A percentile compares a stretch with the other conserved stretches of the same genome.
These are phyloP conservation scores for Trissoscelio sp. DNA, from an alignment of 2,888 invertebrate genomes.

Conservation along the genomic window DNA sequence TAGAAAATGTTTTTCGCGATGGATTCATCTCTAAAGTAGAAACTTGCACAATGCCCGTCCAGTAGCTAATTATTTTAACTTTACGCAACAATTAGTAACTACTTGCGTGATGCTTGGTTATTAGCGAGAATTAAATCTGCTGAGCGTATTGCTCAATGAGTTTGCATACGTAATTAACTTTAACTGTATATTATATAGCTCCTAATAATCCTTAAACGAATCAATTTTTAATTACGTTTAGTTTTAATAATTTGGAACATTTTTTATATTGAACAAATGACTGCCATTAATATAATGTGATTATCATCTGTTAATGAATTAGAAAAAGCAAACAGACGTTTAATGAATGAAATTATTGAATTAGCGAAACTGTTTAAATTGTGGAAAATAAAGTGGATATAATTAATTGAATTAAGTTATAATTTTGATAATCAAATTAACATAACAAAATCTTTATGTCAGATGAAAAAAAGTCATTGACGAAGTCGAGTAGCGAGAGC, in stretches of 20 bases:
- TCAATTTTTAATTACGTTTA: neutral
- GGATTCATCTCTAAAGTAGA: conserved; percentile 10
- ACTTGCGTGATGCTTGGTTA: conserved; percentile 59
- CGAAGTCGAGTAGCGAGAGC: conserved; percentile 38
- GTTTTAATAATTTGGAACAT: no score
- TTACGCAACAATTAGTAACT: conserved; percentile 64
- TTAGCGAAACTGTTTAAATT: neutral
- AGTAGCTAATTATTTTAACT: conserved; percentile 59
- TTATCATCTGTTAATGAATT: neutral
- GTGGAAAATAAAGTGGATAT: neutral
- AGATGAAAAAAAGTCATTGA: conserved; percentile 31
- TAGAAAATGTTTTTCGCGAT: conserved; percentile 16
- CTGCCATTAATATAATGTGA: neutral
- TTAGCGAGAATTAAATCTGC: conserved; percentile 58
- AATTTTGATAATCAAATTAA: no score
- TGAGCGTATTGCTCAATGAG: conserved; percentile 51
- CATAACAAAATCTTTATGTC: conserved; percentile 46
- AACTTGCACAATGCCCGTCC: conserved; percentile 42
- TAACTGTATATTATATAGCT: conserved; percentile 46
- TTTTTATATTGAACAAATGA: neutral
- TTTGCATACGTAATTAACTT: conserved; percentile 42
- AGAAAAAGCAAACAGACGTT: neutral
- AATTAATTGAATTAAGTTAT: neutral
- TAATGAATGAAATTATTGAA: neutral
- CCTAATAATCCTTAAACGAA: conserved; percentile 8